Conservation (phyloP, 2,797 vertebrate species). For the Micrastur ruficollis region DNA sequence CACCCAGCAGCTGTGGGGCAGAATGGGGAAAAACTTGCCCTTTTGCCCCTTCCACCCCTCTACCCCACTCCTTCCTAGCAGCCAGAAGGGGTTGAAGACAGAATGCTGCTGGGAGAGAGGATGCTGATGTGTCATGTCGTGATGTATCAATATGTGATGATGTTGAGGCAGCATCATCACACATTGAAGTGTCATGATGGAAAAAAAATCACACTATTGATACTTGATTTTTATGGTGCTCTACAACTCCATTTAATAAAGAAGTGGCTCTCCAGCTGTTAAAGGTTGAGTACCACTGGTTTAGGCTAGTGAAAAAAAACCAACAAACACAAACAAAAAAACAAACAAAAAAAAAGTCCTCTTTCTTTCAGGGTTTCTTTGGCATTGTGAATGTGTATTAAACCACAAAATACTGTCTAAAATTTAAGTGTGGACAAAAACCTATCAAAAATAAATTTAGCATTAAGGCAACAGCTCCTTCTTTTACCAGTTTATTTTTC, state of each 20-base stretch:
- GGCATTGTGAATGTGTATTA: neutral
- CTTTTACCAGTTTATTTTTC: constrained; percentile 46
- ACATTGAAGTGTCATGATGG: constrained; percentile 63
- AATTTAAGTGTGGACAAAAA: constrained; percentile 7
- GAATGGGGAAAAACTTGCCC: constrained; percentile 60
- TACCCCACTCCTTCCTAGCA: constrained; percentile 61
- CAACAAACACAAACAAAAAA: neutral
- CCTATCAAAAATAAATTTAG: constrained; percentile 25
- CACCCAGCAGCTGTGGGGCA: constrained; percentile 70
- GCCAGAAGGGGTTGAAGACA: constrained; percentile 49
- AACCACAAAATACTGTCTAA: constrained; percentile 68
- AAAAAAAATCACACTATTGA: constrained; percentile 34
- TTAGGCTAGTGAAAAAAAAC: constrained; percentile 63
- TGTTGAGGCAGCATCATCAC: constrained; percentile 37
- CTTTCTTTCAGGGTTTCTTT: constrained; percentile 49
- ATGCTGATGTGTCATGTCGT: constrained; percentile 62
- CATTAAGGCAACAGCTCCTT: constrained; percentile 52
- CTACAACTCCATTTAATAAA: constrained; percentile 66
- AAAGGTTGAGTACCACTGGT: constrained; percentile 77
- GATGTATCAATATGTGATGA: constrained; percentile 64
- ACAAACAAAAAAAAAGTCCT: neutral
- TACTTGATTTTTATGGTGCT: constrained; percentile 64
- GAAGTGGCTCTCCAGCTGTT: constrained; percentile 76
- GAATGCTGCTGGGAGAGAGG: constrained; percentile 60
- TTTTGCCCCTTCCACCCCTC: constrained; percentile 60